Evolutionary conservation across 2,888 invertebrate genomes (phyloP).

Genomic region (Timema podura): DNA sequence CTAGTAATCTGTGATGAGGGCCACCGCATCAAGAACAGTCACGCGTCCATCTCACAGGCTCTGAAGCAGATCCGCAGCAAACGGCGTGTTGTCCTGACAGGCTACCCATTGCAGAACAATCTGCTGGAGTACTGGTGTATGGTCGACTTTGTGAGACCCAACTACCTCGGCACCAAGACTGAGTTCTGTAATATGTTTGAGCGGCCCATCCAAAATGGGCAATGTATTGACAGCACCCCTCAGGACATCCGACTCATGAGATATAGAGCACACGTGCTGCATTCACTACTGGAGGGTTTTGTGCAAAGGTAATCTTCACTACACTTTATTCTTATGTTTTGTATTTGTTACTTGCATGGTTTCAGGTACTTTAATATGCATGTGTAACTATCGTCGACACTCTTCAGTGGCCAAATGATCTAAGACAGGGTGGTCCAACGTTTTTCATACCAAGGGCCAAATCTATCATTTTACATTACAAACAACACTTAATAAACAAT

Average conservation of each 20-base stretch:
- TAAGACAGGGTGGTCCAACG: no score
- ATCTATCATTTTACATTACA: no score
- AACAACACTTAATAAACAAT: no score
- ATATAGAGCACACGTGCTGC: constrained; percentile 92
- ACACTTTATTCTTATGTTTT: background rate
- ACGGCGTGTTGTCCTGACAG: constrained; percentile 91
- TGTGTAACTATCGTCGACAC: constrained; percentile 5
- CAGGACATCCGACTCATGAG: constrained; percentile 92
- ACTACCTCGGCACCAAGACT: constrained; percentile 92
- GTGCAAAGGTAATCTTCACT: constrained; percentile 68
- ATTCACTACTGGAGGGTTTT: constrained; percentile 90
- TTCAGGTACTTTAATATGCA: background rate
- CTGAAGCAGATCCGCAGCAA: constrained; percentile 93
- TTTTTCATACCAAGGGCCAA: no score
- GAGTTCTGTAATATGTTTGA: constrained; percentile 99
- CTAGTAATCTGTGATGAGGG: constrained; percentile 95
- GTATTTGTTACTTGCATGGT: constrained; percentile 2
- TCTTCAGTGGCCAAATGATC: background rate
- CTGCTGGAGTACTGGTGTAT: constrained; percentile 96
- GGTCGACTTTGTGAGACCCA: constrained; percentile 98
- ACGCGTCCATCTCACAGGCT: constrained; percentile 93
- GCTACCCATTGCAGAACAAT: constrained; percentile 98
- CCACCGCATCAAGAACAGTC: constrained; percentile 96
- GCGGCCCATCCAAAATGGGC: constrained; percentile 96
- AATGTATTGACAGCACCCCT: constrained; percentile 94